Conservation (phyloP, 2,113 vertebrate species). For the Gymnobelideus leadbeateri region DNA sequence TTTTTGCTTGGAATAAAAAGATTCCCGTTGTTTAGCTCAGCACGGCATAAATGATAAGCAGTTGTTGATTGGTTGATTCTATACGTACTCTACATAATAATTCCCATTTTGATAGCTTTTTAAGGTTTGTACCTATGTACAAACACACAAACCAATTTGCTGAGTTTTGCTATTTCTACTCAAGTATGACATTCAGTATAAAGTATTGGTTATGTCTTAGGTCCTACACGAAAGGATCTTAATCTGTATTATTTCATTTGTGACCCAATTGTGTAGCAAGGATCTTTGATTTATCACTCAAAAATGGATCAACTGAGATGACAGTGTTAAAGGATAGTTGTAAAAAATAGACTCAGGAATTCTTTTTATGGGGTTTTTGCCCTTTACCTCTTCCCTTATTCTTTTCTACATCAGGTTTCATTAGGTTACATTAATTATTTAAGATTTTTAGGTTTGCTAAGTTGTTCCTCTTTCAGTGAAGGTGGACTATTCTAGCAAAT, state of each 20-base stretch:
- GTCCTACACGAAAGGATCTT: not conserved
- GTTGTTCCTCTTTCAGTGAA: not conserved
- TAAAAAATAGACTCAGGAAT: not conserved
- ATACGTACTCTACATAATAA: not conserved
- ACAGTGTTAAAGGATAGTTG: not conserved
- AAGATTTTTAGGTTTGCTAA: not conserved
- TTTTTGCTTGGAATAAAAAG: too few relatives aligned
- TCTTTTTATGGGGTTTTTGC: not conserved
- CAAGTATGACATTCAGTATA: not conserved
- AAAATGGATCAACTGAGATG: not conserved
- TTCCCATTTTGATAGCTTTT: not conserved
- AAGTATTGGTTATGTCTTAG: not conserved
- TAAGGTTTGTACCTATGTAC: not conserved
- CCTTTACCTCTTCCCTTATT: not conserved
- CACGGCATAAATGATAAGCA: not conserved
- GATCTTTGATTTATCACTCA: not conserved
- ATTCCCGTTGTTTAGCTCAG: not conserved
- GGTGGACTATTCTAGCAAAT: not conserved
- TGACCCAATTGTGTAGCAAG: not conserved
- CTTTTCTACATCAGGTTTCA: not conserved
- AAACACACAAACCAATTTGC: not conserved
- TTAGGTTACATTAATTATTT: not conserved
- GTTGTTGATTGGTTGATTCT: not conserved
- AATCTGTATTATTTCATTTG: not conserved
- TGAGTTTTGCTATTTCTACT: not conserved